Conservation (phyloP, 2,113 vertebrate species). For the Tringa solitaria region DNA sequence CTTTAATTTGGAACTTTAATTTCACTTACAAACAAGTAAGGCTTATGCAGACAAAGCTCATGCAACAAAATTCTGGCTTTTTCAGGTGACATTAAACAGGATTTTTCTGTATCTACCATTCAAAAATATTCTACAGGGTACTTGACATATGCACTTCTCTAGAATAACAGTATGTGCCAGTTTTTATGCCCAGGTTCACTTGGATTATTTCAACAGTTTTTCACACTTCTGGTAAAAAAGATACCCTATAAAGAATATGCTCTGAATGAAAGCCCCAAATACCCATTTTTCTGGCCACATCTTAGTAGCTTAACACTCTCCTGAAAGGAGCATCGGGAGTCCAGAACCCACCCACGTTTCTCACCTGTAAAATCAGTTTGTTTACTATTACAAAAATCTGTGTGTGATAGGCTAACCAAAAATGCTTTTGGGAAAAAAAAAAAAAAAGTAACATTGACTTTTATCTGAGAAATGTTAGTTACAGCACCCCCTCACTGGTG, state of each 20-base stretch:
- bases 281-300: neutral
- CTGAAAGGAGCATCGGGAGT: neutral
- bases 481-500: rapidly evolving
- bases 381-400: neutral
- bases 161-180: neutral
- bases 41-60: neutral
- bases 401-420: neutral
- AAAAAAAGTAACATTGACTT: neutral
- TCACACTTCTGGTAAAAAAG: neutral
- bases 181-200: neutral
- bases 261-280: neutral
- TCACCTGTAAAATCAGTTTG: neutral
- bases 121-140: neutral
- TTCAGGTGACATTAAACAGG: neutral
- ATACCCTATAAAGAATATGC: neutral
- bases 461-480: neutral
- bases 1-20: no score
- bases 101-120: neutral
- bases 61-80: neutral
- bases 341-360: neutral
- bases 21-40: no score
- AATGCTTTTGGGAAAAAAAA: no score
- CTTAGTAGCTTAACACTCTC: neutral
- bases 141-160: neutral
- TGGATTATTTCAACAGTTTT: neutral